A percentile compares a stretch with the other conserved stretches of the same genome.
phyloP scores from a whole-genome alignment of 1,140 invertebrate species.

The Pseudomyrmex gracilis region DNA sequence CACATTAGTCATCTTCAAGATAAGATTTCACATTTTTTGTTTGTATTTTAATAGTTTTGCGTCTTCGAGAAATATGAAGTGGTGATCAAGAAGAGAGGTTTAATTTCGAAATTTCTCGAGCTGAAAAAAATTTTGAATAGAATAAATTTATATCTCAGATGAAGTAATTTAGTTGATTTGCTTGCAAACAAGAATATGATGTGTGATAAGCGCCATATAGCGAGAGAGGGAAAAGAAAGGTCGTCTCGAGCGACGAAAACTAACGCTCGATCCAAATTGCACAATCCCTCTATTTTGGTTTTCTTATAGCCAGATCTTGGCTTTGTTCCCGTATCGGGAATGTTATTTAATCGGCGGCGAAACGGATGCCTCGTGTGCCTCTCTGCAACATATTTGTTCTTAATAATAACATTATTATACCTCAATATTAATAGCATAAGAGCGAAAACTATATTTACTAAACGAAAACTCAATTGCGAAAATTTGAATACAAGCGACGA shows the following conservation, averaged over 20 bases:
- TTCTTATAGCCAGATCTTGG: conserved; percentile 71
- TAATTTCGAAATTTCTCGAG: no score
- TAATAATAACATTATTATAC: background rate
- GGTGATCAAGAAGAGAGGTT: no score
- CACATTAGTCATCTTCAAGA: conserved; percentile 33
- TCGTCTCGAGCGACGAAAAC: conserved; percentile 11
- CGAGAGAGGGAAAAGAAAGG: conserved; percentile 1
- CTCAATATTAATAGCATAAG: conserved; percentile 1
- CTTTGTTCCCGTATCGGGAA: conserved; percentile 74
- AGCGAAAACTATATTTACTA: conserved; percentile 19
- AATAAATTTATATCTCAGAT: no score
- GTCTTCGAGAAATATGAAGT: no score
- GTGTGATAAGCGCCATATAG: conserved; percentile 7
- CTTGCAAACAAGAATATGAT: background rate
- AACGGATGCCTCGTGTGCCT: conserved; percentile 16
- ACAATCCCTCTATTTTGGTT: conserved; percentile 74
- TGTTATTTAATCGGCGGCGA: conserved; percentile 50
- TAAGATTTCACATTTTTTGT: conserved; percentile 1
- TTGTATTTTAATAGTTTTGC: conserved; percentile 4
- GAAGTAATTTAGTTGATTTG: no score
- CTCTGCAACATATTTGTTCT: conserved; percentile 21
- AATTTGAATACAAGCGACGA: background rate
- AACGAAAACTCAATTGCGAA: background rate
- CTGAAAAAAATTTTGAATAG: no score
- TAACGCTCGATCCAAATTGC: conserved; percentile 68